A percentile compares a stretch with the other conserved stretches of the same genome.
phyloP scores from a whole-genome alignment of 2,888 invertebrate species.

The Saturnia japonica region DNA sequence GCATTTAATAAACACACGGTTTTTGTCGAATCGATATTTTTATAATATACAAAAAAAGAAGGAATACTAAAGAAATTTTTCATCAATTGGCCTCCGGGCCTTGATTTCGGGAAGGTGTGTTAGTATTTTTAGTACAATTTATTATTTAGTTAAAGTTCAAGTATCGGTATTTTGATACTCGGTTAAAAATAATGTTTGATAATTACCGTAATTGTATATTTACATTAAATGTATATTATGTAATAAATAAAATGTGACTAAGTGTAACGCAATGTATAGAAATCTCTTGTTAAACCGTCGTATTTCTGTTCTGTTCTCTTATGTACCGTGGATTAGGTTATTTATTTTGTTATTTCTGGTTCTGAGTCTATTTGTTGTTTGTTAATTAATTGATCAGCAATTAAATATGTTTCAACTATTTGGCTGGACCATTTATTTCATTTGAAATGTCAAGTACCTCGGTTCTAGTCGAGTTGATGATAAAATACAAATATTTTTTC shows the following conservation, averaged over 20 bases:
- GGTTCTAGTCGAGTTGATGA: too few relatives aligned
- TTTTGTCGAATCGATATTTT: constrained; percentile 8
- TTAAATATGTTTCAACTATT: constrained; percentile 45
- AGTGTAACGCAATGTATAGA: constrained; percentile 46
- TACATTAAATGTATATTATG: constrained; percentile 53
- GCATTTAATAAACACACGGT: constrained; percentile 56
- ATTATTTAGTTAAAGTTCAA: constrained; percentile 64
- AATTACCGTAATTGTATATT: constrained; percentile 49
- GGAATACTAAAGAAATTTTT: constrained; percentile 18
- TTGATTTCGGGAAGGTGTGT: constrained; percentile 42
- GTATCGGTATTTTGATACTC: constrained; percentile 55
- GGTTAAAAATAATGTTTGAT: constrained; percentile 27
- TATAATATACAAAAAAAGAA: constrained; percentile 14
- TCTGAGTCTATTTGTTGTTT: constrained; percentile 78
- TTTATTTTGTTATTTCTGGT: constrained; percentile 80
- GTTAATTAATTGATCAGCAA: constrained; percentile 75
- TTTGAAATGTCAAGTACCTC: neutral
- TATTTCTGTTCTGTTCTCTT: constrained; percentile 54
- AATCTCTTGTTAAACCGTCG: constrained; percentile 54
- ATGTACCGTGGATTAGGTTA: constrained; percentile 74
- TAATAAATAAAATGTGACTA: constrained; percentile 45
- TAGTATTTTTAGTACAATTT: constrained; percentile 76
- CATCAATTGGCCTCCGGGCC: constrained; percentile 44
- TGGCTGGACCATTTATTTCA: neutral
- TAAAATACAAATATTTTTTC: too few relatives aligned